Conservation (phyloP, 92 coral and sea anemone species). For the Palythoa heliodiscus region DNA sequence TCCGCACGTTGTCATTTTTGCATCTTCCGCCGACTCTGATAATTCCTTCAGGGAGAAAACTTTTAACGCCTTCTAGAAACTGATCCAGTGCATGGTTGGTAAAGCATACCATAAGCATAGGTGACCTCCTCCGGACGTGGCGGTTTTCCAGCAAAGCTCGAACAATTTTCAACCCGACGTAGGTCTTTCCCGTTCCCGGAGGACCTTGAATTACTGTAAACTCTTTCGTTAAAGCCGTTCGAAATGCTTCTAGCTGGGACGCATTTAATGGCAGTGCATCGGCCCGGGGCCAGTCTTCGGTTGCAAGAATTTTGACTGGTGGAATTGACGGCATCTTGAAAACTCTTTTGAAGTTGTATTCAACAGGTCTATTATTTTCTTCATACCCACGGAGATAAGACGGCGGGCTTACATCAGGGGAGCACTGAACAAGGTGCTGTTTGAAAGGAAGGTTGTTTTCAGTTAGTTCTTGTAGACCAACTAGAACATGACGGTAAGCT, state of each 20-base stretch:
- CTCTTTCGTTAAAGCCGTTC: conserved; percentile 80
- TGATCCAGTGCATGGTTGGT: conserved; percentile 84
- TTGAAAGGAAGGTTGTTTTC: conserved; percentile 72
- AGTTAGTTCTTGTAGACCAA: conserved; percentile 62
- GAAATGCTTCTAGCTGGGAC: conserved; percentile 75
- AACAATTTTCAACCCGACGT: conserved; percentile 59
- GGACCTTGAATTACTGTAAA: conserved; percentile 89
- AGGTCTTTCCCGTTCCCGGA: conserved; percentile 50
- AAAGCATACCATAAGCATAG: conserved; percentile 83
- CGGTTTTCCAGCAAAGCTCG: conserved; percentile 13
- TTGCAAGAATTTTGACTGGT: conserved; percentile 51
- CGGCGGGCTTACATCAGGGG: conserved; percentile 66
- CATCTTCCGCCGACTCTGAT: conserved; percentile 76
- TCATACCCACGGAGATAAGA: conserved; percentile 54
- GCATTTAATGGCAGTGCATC: conserved; percentile 55
- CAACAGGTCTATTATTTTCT: conserved; percentile 9
- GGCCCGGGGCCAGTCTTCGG: conserved; percentile 64
- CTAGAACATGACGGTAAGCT: conserved; percentile 77
- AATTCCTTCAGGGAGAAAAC: conserved; percentile 47
- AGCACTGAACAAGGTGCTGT: conserved; percentile 71
- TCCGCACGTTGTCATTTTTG: conserved; percentile 55
- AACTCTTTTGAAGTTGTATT: conserved; percentile 54
- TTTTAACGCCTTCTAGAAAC: conserved; percentile 69
- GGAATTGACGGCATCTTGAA: background rate
- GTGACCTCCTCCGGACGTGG: conserved; percentile 44